A percentile compares a stretch with the other conserved stretches of the same genome.
Conservation (phyloP, 2,113 vertebrate genomes). For the Meriones unguiculatus region DNA sequence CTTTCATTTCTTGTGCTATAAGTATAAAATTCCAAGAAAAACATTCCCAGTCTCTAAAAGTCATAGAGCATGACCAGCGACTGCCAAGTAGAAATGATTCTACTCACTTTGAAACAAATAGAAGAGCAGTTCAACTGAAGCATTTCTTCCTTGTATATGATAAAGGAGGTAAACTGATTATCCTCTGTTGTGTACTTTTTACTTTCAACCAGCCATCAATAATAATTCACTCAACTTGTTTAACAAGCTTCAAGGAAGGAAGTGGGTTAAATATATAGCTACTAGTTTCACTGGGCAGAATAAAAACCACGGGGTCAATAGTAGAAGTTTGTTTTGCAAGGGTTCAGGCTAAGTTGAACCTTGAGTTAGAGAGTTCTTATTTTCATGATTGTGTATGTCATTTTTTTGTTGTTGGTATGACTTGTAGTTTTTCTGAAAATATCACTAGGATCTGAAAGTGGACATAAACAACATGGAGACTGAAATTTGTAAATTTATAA, state of each 20-base stretch:
- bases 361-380: background rate
- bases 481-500: constrained; percentile 50
- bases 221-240: background rate
- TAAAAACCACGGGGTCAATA: background rate
- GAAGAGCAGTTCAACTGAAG: background rate
- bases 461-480: background rate
- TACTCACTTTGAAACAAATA: background rate
- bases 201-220: background rate
- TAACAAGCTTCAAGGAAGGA: constrained; percentile 38
- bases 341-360: background rate
- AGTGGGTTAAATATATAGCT: background rate
- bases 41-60: constrained; percentile 5
- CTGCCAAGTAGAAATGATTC: constrained; percentile 24
- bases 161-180: background rate
- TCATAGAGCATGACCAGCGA: constrained; percentile 1
- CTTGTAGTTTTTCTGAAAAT: background rate
- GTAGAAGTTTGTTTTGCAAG: constrained; percentile 5
- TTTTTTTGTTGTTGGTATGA: background rate
- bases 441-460: background rate
- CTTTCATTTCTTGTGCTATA: background rate
- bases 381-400: background rate
- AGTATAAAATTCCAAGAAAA: constrained; percentile 2
- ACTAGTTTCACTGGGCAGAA: background rate
- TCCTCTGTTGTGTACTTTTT: constrained; percentile 19
- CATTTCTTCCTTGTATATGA: background rate